A percentile compares a stretch with the other conserved stretches of the same genome.
phyloP scores from a whole-genome alignment of 2,888 invertebrate genomes.

The Abscondita cerata region DNA sequence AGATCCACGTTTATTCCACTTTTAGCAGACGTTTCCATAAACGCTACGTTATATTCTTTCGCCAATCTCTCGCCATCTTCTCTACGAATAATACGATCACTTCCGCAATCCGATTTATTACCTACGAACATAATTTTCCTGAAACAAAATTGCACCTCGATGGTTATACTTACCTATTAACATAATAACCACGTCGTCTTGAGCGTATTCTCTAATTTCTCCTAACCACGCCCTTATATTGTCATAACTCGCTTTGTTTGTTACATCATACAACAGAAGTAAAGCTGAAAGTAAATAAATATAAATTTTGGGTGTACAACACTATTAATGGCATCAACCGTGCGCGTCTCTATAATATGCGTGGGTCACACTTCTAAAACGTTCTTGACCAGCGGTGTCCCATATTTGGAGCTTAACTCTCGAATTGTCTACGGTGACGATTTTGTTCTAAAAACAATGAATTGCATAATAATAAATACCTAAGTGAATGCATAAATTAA shows the following conservation, averaged over 20 bases:
- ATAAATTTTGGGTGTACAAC: too few relatives aligned
- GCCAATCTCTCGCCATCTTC: slow-evolving; percentile 94
- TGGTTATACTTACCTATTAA: slow-evolving; percentile 83
- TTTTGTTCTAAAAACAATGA: slow-evolving; percentile 74
- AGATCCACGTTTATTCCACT: slow-evolving; percentile 95
- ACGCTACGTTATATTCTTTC: slow-evolving; percentile 90
- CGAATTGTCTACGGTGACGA: slow-evolving; percentile 80
- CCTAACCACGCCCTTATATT: slow-evolving; percentile 96
- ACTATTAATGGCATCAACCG: slow-evolving; percentile 66
- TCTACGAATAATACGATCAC: slow-evolving; percentile 79
- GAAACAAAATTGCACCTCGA: slow-evolving; percentile 47
- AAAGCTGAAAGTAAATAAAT: slow-evolving; percentile 82
- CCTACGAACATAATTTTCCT: too few relatives aligned
- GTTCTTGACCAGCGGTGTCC: slow-evolving; percentile 95
- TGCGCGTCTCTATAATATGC: slow-evolving; percentile 95
- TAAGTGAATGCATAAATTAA: background rate
- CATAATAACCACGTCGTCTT: slow-evolving; percentile 95
- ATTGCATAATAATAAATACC: background rate
- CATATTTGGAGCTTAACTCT: slow-evolving; percentile 96
- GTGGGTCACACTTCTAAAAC: slow-evolving; percentile 92
- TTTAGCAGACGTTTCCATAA: slow-evolving; percentile 98
- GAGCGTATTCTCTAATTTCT: slow-evolving; percentile 93
- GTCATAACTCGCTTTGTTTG: slow-evolving; percentile 94
- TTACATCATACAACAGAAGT: slow-evolving; percentile 92
- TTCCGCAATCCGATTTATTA: slow-evolving; percentile 84